Base-by-base conservation (phyloP, 2,797 vertebrate species). In the Cyclura pinguis region DNA sequence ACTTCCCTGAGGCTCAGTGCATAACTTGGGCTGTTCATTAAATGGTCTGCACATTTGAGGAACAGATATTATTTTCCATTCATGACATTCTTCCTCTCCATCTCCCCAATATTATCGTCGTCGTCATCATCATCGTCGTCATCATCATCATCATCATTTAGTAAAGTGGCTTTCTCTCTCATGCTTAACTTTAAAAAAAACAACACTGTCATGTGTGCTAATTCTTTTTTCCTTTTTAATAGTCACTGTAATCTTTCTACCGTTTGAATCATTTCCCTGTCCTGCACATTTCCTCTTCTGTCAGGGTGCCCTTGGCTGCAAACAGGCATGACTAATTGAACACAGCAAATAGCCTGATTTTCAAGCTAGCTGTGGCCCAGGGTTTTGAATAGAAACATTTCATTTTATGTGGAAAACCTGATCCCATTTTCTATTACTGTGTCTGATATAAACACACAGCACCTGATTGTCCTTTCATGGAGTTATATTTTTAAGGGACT, bases 241-340 rank as follows among this genome's bases (percentile, higher is more conserved):
- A 6, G 2, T 64, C 8, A 42, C 32, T 6, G 16, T 64, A 47
- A 35, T 24, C 13, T n/a, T 73, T 67, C 42, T 2, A 13, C n/a
- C 35, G 22, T 74, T 38, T 64, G 38, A 22, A n/a, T 47, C 18
- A 52, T 69, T 67, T 55, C 18, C 22, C 29, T 78, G n/a, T 62
- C 50, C 83, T 52, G 42, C 77, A 38, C 62, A 88, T 67, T 50
- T 76, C 80, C 86, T 67, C 16, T 42, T 86, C 50, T 77, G 74
- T 87, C n/a, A 57, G 59, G 57, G 72, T 84, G 72, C 62, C 69
- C 57, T 76, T 83, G 80, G 69, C 73, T 55, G 47, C 85, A 82
- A 47, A 85, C 18, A 22, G 16, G 50, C 20, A 9, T 72, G 35
- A 35, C 35, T 87, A 76, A 77, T 27, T 69, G 77, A 80, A 69